Conservation (phyloP, 64 coral and sea anemone genomes). For the Stichodactyla mertensii region DNA sequence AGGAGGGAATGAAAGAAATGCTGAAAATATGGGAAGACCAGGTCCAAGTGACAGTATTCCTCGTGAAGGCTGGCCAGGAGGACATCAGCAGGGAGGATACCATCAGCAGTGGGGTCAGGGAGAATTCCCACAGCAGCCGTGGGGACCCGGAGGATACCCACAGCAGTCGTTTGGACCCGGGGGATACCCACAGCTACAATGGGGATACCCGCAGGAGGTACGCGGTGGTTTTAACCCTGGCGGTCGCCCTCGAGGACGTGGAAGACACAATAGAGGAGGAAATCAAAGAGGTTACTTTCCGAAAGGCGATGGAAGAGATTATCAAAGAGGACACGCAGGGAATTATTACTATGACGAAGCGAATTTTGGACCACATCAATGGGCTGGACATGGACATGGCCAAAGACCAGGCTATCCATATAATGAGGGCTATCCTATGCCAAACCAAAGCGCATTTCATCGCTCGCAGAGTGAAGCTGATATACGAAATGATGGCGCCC, state of each 20-base stretch:
- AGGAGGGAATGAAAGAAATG: neutral
- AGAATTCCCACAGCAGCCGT: neutral
- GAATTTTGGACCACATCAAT: neutral
- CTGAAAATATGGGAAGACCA: neutral
- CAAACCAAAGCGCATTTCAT: neutral
- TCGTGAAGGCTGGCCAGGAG: neutral
- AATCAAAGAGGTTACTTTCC: constrained; percentile 1
- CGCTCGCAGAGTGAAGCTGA: neutral
- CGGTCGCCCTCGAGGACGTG: neutral
- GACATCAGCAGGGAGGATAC: neutral
- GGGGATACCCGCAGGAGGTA: neutral
- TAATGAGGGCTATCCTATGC: neutral
- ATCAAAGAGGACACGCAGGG: neutral
- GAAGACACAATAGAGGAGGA: neutral
- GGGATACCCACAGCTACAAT: neutral
- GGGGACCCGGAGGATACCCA: neutral
- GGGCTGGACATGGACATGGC: neutral
- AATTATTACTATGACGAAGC: neutral
- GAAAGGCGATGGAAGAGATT: neutral
- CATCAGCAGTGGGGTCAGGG: too few relatives aligned
- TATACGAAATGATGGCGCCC: neutral
- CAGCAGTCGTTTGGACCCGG: neutral
- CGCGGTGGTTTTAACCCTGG: neutral
- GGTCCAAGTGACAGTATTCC: neutral
- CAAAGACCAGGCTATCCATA: neutral